Conservation (phyloP, 1,140 invertebrate genomes). For the Brachionus sp. region DNA sequence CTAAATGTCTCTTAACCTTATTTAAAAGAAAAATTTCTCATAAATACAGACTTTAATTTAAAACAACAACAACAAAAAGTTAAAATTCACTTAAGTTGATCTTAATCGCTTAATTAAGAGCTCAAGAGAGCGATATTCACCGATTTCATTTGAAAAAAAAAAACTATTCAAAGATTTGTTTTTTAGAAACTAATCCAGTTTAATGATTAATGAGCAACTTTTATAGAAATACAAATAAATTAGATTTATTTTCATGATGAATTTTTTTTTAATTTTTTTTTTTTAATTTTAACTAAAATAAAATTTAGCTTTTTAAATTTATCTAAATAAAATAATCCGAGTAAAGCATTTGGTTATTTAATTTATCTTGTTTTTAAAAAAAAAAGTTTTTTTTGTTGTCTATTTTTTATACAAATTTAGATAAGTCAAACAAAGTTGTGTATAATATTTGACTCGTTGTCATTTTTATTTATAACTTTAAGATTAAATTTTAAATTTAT, state of each 20-base stretch:
- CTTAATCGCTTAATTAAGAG: background rate
- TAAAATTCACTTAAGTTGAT: background rate
- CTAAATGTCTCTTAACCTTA: conserved; percentile 1
- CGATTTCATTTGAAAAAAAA: background rate
- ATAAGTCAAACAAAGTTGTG: background rate
- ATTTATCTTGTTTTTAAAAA: background rate
- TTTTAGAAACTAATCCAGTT: too few species aligned
- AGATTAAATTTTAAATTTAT: too few species aligned
- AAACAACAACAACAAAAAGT: too few species aligned
- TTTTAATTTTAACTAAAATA: too few species aligned
- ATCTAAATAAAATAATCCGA: background rate
- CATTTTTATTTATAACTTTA: too few species aligned
- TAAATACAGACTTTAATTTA: background rate
- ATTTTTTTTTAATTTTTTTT: background rate
- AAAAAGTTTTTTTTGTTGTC: too few species aligned
- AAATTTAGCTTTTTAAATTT: background rate
- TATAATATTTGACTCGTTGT: too few species aligned
- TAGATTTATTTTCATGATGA: background rate
- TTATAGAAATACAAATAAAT: background rate
- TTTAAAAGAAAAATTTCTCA: background rate
- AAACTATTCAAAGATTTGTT: background rate
- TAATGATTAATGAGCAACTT: background rate
- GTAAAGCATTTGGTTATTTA: background rate
- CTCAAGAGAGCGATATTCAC: background rate
- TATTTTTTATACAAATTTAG: too few species aligned